These are phyloP conservation scores for Syngnathus typhle DNA, from an alignment of 2,113 vertebrate genomes.

Conservation along the genomic window DNA sequence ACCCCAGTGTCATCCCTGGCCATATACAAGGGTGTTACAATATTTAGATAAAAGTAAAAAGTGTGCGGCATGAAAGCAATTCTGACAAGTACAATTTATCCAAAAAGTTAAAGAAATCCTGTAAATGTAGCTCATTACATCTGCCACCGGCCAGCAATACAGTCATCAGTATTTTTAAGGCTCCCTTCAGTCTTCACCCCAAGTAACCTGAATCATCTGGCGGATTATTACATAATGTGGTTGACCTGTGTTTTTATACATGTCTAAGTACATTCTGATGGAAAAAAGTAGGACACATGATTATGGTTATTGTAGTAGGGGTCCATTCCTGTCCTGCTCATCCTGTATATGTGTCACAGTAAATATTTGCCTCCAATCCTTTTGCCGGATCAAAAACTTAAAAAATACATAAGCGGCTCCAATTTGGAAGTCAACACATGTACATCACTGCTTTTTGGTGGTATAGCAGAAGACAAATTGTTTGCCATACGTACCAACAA, in stretches of 20 bases:
- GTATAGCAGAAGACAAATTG: background rate
- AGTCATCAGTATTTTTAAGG: no score
- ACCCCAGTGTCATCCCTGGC: no score
- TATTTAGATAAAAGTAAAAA: no score
- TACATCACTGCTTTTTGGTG: background rate
- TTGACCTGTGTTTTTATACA: constrained; percentile 6
- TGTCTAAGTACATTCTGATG: constrained; percentile 28
- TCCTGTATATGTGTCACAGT: background rate
- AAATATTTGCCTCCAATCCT: background rate
- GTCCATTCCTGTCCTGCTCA: background rate
- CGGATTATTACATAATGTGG: constrained; percentile 50
- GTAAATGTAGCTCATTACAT: no score
- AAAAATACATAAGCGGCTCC: background rate
- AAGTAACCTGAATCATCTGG: constrained; percentile 44
- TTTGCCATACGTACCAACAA: background rate
- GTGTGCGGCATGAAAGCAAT: no score
- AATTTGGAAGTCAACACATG: constrained; percentile 27
- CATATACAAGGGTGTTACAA: no score
- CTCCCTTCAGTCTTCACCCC: constrained; percentile 1
- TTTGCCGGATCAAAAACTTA: background rate
- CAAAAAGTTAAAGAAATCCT: no score
- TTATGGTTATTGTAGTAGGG: constrained; percentile 14
- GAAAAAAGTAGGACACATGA: constrained; percentile 25
- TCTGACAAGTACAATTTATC: no score
- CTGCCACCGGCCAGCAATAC: no score